Base-by-base conservation (phyloP, 2,888 invertebrate genomes). In the Hirtodrosophila confusa region DNA sequence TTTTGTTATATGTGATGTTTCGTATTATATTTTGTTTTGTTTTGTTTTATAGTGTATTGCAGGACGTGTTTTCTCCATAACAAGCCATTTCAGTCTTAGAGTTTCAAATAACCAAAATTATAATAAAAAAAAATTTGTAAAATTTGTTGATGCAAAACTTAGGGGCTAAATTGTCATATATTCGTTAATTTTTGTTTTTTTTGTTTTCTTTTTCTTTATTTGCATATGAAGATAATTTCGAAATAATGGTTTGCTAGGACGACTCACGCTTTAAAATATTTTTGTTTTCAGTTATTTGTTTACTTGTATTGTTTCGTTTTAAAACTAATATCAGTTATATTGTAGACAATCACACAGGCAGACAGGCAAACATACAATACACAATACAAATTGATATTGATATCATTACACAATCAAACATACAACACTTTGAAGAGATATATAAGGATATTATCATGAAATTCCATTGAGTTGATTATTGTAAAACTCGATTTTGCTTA, bases 1-100 rank as follows among this genome's bases (percentile, higher is more conserved):
- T 65, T 49, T 50, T 65, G 33, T 65, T 53, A 60, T 24, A 49
- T 63, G 75, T 73, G 64, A 68, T 75, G 70, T 64, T 74, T 68
- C 33, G 49, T 62, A 57, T 63, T 40, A 45, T 49, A 8, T 45
- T 47, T 66, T 63, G 10, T 69, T 62, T 54, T 43, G 45, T 54
- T 56, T 60, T 66, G 37, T 74, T 47, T 54, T 44, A 44, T 71
- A 56, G 53, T 73, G 58, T 66, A 69, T 78, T 71, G 75, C 61
- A 76, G 88, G 84, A 74, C 80, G 88, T 77, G 79, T 73, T 74
- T 71, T 66, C 75, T 89, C 82, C 82, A 58, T 74, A 88, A 86
- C 88, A 88, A 89, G 80, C 88, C 88, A 88, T 88, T 88, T 90
- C 90, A 89, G 90, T 89, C 90, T 89, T 89, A 86, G 82, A 87